These are phyloP conservation scores for Ptilorrhoa leucosticta DNA, from an alignment of 2,113 vertebrate genomes.

Conservation along the genomic window DNA sequence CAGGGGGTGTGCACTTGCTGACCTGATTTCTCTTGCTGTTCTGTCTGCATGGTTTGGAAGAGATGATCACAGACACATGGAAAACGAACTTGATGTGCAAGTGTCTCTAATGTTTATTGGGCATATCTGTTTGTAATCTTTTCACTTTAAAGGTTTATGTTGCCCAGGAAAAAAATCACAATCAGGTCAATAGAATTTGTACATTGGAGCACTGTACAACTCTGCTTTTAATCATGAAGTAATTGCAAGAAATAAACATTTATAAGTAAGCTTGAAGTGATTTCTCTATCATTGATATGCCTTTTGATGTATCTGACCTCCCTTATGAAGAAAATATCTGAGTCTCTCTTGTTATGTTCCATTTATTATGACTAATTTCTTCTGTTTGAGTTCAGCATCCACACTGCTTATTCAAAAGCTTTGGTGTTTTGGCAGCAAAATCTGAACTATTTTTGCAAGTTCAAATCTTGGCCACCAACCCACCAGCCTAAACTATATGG, in stretches of 20 bases:
- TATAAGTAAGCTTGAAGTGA: not conserved
- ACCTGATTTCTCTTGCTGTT: not conserved
- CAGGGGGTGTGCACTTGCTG: not conserved
- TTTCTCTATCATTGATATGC: not conserved
- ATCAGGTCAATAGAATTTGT: not conserved
- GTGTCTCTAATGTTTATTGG: not conserved
- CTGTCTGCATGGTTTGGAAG: not conserved
- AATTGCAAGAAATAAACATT: conserved; percentile 4
- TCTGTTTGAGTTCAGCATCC: not conserved
- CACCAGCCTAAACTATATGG: not conserved
- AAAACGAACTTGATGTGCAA: not conserved
- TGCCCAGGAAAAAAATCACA: not conserved
- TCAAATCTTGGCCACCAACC: not conserved
- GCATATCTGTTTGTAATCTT: not conserved
- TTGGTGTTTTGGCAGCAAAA: not conserved
- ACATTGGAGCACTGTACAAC: not conserved
- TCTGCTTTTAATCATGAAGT: conserved; percentile 25
- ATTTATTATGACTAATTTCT: not conserved
- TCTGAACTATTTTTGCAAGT: not conserved
- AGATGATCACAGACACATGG: not conserved
- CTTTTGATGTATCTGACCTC: not conserved
- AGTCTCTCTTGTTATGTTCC: not conserved
- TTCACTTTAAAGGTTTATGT: not conserved
- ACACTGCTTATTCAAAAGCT: not conserved
- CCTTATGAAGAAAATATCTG: not conserved